These are phyloP conservation scores for Trichacis sp. DNA, from an alignment of 2,888 invertebrate genomes.

Conservation along the genomic window DNA sequence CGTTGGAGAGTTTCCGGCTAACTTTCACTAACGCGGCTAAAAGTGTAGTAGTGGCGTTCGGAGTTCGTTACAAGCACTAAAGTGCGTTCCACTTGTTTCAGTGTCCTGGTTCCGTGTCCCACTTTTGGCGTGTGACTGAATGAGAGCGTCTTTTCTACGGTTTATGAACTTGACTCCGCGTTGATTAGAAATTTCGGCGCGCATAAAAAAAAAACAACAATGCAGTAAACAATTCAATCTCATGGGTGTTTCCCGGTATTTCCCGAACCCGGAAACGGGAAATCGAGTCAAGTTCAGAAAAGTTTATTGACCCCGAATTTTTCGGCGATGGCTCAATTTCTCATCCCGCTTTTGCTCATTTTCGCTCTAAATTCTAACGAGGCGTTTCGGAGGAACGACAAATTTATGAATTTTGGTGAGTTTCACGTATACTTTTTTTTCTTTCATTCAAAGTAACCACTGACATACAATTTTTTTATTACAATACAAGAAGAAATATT, in stretches of 20 bases:
- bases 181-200: slow-evolving; percentile 33
- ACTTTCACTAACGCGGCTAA: slow-evolving; percentile 62
- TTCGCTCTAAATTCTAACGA: slow-evolving; percentile 13
- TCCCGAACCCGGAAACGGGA: neutral
- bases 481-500: no score
- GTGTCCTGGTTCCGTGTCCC: slow-evolving; percentile 68
- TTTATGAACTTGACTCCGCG: slow-evolving; percentile 39
- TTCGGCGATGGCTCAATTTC: slow-evolving; percentile 24
- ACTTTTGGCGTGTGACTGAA: slow-evolving; percentile 59
- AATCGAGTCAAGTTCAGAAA: no score
- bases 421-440: no score
- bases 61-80: slow-evolving; percentile 53
- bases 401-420: no score
- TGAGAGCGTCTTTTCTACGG: slow-evolving; percentile 50
- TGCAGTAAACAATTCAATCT: slow-evolving; percentile 10
- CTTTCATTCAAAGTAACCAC: no score
- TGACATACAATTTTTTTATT: no score
- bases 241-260: neutral
- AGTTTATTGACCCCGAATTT: no score
- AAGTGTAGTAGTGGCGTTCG: slow-evolving; percentile 47
- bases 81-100: slow-evolving; percentile 68
- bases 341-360: slow-evolving; percentile 13
- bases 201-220: no score
- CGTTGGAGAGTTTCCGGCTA: slow-evolving; percentile 59
- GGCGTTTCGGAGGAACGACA: slow-evolving; percentile 28